Evolutionary conservation across 2,888 invertebrate genomes (phyloP).

Genomic region (Lepeophtheirus nordmannii): DNA sequence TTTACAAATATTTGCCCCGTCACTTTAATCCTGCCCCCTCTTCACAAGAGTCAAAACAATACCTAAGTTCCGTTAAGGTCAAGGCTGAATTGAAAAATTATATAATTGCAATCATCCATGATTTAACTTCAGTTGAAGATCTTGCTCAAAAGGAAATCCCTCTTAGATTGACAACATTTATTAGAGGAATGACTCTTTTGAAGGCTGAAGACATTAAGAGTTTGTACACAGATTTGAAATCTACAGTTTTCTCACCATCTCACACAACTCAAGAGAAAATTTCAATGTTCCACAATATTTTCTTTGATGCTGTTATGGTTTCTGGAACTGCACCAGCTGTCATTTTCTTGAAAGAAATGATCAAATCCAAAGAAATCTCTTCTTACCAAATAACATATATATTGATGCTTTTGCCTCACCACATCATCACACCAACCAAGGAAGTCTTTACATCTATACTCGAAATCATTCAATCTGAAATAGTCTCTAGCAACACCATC

Average conservation of each 20-base stretch:
- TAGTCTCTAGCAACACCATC: conserved; percentile 10
- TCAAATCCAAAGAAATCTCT: conserved; percentile 2
- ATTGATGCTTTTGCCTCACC: conserved; percentile 16
- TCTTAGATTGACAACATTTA: background rate
- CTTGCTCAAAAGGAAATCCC: conserved; percentile 21
- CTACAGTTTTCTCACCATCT: background rate
- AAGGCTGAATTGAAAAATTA: background rate
- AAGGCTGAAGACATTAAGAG: background rate
- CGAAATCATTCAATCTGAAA: conserved; percentile 10
- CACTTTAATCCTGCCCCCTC: background rate
- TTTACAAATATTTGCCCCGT: conserved; percentile 15
- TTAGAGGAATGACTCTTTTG: conserved; percentile 14
- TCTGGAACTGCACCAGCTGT: conserved; percentile 9
- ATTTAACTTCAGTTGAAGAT: conserved; percentile 4
- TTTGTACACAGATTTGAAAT: conserved; percentile 15
- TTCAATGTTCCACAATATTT: conserved; percentile 13
- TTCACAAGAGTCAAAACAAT: background rate
- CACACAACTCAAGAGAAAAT: background rate
- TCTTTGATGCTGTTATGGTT: conserved; percentile 19
- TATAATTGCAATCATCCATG: background rate
- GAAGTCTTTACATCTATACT: conserved; percentile 14
- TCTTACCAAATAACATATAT: background rate
- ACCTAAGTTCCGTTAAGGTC: background rate
- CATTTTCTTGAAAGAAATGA: conserved; percentile 9
- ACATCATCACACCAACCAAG: conserved; percentile 17